Evolutionary conservation across 2,797 vertebrate species (phyloP).

Genomic region (Choloepus didactylus): DNA sequence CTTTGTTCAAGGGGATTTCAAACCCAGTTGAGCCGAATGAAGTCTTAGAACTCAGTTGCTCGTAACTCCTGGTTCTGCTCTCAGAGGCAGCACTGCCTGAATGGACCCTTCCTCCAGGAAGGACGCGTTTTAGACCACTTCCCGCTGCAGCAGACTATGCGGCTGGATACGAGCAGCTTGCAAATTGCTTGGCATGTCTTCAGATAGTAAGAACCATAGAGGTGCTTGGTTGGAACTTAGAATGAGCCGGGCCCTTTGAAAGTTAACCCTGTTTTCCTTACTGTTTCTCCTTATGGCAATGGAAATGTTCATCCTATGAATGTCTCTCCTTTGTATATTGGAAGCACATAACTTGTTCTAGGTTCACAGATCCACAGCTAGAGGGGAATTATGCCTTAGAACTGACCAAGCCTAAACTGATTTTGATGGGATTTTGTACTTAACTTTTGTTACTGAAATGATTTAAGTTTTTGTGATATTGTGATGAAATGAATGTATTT

Average conservation of each 20-base stretch:
- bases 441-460: no score
- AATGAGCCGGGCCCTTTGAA: not conserved
- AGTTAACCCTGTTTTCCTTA: no score
- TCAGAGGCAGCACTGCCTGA: not conserved
- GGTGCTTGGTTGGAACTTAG: not conserved
- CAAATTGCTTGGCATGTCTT: not conserved
- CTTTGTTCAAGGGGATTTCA: not conserved
- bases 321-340: no score
- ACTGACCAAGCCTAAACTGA: no score
- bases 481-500: no score
- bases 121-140: not conserved
- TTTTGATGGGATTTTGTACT: no score
- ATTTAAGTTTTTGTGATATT: no score
- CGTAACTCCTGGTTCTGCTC: not conserved
- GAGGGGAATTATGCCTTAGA: no score
- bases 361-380: no score
- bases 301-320: no score
- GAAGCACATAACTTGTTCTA: no score
- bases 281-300: no score
- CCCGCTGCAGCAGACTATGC: accelerated
- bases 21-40: not conserved
- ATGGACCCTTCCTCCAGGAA: not conserved
- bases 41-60: not conserved
- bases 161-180: not conserved
- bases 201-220: not conserved